Conservation (phyloP, 1,140 invertebrate genomes). For the Zaprionus lachaisei region DNA sequence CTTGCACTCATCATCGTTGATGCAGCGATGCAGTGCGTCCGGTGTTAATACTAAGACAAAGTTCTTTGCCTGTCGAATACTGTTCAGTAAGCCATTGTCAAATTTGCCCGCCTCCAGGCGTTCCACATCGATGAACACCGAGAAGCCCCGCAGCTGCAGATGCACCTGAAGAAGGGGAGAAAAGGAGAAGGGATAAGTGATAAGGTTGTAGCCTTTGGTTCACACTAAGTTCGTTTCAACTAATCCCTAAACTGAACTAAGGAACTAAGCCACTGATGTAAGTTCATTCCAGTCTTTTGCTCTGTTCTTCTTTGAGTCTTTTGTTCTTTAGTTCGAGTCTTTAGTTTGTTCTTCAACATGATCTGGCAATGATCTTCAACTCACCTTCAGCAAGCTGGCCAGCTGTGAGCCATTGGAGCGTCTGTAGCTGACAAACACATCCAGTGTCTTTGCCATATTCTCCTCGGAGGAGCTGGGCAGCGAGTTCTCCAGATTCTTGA, state of each 20-base stretch:
- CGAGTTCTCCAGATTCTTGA: slow-evolving; percentile 90
- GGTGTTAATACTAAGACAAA: slow-evolving; percentile 98
- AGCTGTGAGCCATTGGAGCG: slow-evolving; percentile 99
- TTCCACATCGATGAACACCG: slow-evolving; percentile 98
- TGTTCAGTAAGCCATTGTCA: slow-evolving; percentile 98
- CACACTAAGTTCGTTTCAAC: too few species aligned
- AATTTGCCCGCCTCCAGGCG: slow-evolving; percentile 98
- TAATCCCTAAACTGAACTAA: too few species aligned
- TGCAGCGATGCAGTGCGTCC: slow-evolving; percentile 96
- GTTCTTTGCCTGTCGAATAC: slow-evolving; percentile 98
- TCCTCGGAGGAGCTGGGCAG: slow-evolving; percentile 89
- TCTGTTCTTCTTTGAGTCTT: too few species aligned
- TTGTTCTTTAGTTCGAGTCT: too few species aligned
- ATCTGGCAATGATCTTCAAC: background rate
- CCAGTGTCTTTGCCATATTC: slow-evolving; percentile 93
- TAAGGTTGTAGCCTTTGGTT: too few species aligned
- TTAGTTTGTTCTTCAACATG: too few species aligned
- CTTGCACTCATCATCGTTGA: slow-evolving; percentile 96
- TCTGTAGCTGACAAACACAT: slow-evolving; percentile 99
- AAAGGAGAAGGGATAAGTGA: background rate
- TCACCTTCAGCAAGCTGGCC: slow-evolving; percentile 92
- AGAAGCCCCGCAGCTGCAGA: slow-evolving; percentile 96
- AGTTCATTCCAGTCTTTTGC: too few species aligned
- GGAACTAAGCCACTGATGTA: too few species aligned
- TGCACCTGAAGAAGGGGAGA: slow-evolving; percentile 89